Base-by-base conservation (phyloP, 2,113 vertebrate species). In the Mus spicilegus region DNA sequence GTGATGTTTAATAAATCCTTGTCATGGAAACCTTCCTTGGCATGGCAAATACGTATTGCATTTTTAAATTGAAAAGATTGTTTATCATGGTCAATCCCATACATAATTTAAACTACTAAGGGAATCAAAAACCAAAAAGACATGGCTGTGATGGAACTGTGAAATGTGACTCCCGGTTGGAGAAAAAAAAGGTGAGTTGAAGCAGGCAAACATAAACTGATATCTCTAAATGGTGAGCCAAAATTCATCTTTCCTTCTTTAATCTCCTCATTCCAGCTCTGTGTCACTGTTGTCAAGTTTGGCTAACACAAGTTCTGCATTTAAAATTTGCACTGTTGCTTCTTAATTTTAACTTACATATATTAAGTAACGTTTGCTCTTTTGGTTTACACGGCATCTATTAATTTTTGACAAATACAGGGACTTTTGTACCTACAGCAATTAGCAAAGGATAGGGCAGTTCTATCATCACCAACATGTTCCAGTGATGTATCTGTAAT, bases 41-140 rank as follows among this genome's bases (percentile, higher is more conserved):
- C 94, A 30, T 67, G 11, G 93, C 26, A 93, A 89, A 89, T 95
- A 94, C 14, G 1, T 63, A 42, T 36, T 87, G 17, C 86, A 87
- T 61, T 93, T 91, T 90, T 3, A 78, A 93, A 89, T 36, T 22
- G 20, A 88, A 9, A 90, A 94, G 19, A 26, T 46, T 94, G 90
- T 87, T 93, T 93, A 88, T 86, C 9, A 80, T 22, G 1, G 7
- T 16, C 42, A 77, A 28, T 65, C 63, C 10, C 26, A 65, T 56
- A 3, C 39, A 58, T 58, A 39, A 70, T 58, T 19, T 39, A 73
- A 58, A 16, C 1, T 13, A 56, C 7, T 54, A 24, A 11, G 4
- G 22, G 51, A 56, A 28, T 39, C 4, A 28, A 19, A 72, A 88
- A 56, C 56, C 17, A 7, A 39, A 56, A n/a, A 26, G 46, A 36